These are phyloP conservation scores for Ganaspis sp. DNA, from an alignment of 1,140 invertebrate genomes.

Conservation along the genomic window DNA sequence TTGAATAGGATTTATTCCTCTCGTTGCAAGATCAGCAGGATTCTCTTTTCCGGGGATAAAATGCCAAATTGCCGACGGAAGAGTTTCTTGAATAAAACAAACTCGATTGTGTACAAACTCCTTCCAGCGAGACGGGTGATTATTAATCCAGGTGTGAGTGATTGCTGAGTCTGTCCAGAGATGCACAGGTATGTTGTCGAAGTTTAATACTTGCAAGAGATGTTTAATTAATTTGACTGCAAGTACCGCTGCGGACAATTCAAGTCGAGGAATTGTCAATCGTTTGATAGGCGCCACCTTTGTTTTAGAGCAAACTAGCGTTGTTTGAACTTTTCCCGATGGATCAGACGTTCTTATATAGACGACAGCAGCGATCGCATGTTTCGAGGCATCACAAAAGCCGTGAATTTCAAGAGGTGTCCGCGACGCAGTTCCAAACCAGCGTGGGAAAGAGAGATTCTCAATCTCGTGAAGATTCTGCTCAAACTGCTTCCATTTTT, in stretches of 20 bases:
- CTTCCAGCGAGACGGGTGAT: constrained; percentile 54
- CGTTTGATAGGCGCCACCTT: not conserved
- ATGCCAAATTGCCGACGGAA: constrained; percentile 33
- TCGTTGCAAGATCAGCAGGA: constrained; percentile 57
- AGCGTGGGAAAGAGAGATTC: not conserved
- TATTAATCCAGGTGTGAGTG: constrained; percentile 56
- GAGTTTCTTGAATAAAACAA: constrained; percentile 49
- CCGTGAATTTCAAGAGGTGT: not conserved
- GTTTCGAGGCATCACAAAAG: constrained; percentile 34
- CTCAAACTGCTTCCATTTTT: constrained; percentile 36
- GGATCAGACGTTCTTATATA: constrained; percentile 44
- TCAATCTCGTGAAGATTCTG: not conserved
- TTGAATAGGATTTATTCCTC: constrained; percentile 49
- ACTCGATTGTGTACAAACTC: constrained; percentile 61
- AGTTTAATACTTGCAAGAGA: not conserved
- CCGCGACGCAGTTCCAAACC: not conserved
- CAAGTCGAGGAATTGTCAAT: not conserved
- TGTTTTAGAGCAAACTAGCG: not conserved
- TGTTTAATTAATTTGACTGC: constrained; percentile 37
- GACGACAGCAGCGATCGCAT: constrained; percentile 31
- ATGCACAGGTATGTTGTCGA: not conserved
- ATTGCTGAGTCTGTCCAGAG: constrained; percentile 44
- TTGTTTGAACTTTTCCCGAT: constrained; percentile 52
- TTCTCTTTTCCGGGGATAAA: constrained; percentile 55
- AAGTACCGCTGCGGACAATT: constrained; percentile 19